phyloP scores from a whole-genome alignment of 2,888 invertebrate species.

The Brachypterus glaber region DNA sequence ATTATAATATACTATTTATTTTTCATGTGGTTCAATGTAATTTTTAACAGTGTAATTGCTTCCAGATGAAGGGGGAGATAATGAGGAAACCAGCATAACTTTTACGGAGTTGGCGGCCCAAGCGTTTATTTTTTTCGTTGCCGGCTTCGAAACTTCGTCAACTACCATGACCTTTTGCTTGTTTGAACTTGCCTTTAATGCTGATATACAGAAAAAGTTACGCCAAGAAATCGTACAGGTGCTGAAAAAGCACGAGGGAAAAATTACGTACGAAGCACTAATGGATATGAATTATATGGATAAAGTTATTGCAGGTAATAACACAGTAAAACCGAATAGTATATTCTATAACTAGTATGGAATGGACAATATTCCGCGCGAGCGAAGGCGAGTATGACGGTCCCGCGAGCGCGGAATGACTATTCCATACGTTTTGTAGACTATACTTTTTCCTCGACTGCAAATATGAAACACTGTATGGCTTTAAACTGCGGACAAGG shows the following conservation, averaged over 20 bases:
- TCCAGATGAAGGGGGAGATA: too few relatives aligned
- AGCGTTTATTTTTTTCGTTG: constrained; percentile 23
- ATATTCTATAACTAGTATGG: not conserved
- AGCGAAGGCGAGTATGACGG: too few relatives aligned
- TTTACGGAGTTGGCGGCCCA: constrained; percentile 17
- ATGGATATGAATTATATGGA: constrained; percentile 24
- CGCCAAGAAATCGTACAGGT: constrained; percentile 18
- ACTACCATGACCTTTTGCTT: constrained; percentile 24
- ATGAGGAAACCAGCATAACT: too few relatives aligned
- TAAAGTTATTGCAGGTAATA: constrained; percentile 21
- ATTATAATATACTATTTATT: too few relatives aligned
- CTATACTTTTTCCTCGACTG: too few relatives aligned
- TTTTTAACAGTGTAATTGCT: too few relatives aligned
- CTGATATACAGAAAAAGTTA: constrained; percentile 22
- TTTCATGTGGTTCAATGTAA: too few relatives aligned
- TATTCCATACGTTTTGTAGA: too few relatives aligned
- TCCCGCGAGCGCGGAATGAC: too few relatives aligned
- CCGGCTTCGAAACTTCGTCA: constrained; percentile 26
- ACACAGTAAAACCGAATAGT: constrained; percentile 6
- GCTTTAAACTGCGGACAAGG: too few relatives aligned
- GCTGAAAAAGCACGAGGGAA: constrained; percentile 16
- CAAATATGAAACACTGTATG: too few relatives aligned
- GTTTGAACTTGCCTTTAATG: constrained; percentile 20
- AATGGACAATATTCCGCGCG: too few relatives aligned
- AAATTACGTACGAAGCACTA: constrained; percentile 21